Base-by-base conservation (phyloP, 2,888 invertebrate genomes). In the Zygogramma bicolorata region DNA sequence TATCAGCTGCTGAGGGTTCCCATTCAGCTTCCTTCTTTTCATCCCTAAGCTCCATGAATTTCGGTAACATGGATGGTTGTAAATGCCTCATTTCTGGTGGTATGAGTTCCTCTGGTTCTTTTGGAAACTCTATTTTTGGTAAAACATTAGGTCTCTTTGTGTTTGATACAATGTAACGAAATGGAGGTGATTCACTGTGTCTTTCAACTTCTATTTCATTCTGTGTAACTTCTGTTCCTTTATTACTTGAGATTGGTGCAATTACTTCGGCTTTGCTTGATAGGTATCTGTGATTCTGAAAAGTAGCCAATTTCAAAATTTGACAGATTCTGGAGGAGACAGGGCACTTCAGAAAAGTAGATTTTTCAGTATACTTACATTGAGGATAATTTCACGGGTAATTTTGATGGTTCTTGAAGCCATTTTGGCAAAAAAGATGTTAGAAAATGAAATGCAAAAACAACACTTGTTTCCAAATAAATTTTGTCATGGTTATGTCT, bases 381-480 rank as follows among this genome's bases (percentile, higher is more conserved):
- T 74, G 67, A 66, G 68, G 22, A 75, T 31, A 46, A 80, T 38
- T 71, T 79, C 79, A 80, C 80, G 73, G 60, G 73, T 20, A 76
- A 80, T 80, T 80, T 80, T 79, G 76, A 71, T 61, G 74, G 71
- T 74, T 77, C 73, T 78, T 58, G 76, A 76, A 77, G 79, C 78
- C 80, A 80, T 79, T 68, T 72, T 76, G 78, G 77, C 76, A 58
- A 15, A 20, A n/a, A 62, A 46, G 65, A 63, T 68, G 60, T 59
- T 68, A 31, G 53, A 65, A 53, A 60, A 49, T 70, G 72, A 68
- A 58, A 25, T 65, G 65, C 57, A 59, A 46, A 63, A 25, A 72
- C 72, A 72, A 72, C 68, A 72, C 68, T 65, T 72, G 72, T 72
- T 72, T 68, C n/a, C 63, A 68, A 72, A 72, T 72, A 72, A 72